Base-by-base conservation (phyloP, 1,140 invertebrate species). In the Polyergus mexicanus region DNA sequence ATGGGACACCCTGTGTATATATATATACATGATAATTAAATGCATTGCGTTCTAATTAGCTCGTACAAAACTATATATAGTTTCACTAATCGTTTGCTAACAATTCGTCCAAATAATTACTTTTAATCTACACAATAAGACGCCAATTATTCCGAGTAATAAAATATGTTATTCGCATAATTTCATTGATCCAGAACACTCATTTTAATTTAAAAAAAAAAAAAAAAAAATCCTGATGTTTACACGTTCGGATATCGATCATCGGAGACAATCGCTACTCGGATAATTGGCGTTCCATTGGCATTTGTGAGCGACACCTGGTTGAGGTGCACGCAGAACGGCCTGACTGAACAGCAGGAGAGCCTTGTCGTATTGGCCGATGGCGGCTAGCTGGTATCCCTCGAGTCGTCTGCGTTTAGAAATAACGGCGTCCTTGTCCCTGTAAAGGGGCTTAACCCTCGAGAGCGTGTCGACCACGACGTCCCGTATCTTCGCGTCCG, bases 331-430 rank as follows among this genome's bases (percentile, higher is more conserved):
- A 86, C 96, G 95, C 41, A 97, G 94, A 1, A 97, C 95, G 3
- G 96, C 96, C 90, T 97, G 96, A 91, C 96, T 96, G 54, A 96
- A 95, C 0, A 97, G 91, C 0, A 95, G 86, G n/a, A 97, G 90
- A 0, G 96, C 96, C 89, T 96, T 96, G 22, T 94, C 90, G 3
- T 95, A 91, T 62, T 97, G 93, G 0, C 94, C 95, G 7, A 95
- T 92, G 71, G 95, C 90, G 8, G 96, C 89, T 4, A 93, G 92
- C 28, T 92, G 69, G 54, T 96, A 94, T 1, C 95, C 96, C 35
- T 96, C 95, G 25, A 94, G 75, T n/a, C 96, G 92, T 11, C 94
- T 92, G 8, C 93, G 92, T 22, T 92, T 91, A 0, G 96, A 95
- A 4, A 96, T 88, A n/a, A 90, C 87, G 0, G 94, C 95, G 78